These are phyloP conservation scores for Aplysia californica DNA, from an alignment of 1,140 invertebrate genomes.

Conservation along the genomic window DNA sequence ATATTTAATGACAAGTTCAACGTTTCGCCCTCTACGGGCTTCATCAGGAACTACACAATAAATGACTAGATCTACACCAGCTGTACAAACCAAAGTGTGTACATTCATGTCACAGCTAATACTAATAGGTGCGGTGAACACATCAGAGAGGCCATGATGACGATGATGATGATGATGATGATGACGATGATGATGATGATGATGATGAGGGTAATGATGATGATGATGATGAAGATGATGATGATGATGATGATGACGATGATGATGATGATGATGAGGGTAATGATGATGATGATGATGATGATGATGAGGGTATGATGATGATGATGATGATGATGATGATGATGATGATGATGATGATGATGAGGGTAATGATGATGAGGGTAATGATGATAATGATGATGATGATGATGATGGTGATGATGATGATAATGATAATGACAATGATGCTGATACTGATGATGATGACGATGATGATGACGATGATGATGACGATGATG, in stretches of 20 bases:
- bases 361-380: too few relatives aligned
- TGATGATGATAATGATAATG: conserved; percentile 11
- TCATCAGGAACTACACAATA: not conserved
- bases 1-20: too few relatives aligned
- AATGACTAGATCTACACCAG: conserved; percentile 6
- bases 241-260: conserved; percentile 16
- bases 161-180: conserved; percentile 6
- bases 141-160: not conserved
- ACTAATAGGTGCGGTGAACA: not conserved
- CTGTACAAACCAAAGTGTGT: conserved; percentile 22
- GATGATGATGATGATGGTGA: conserved; percentile 15
- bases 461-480: conserved; percentile 1
- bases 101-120: conserved; percentile 24
- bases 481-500: not conserved
- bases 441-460: conserved; percentile 2
- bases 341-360: conserved; percentile 23
- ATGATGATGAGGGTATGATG: not conserved
- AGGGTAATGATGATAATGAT: conserved; percentile 23
- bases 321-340: conserved; percentile 9
- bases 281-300: conserved; percentile 1
- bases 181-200: conserved; percentile 23
- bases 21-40: too few relatives aligned
- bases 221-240: conserved; percentile 11
- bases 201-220: conserved; percentile 18
- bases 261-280: conserved; percentile 3